Conservation (phyloP, 2,797 vertebrate species). For the Propithecus perrieri region DNA sequence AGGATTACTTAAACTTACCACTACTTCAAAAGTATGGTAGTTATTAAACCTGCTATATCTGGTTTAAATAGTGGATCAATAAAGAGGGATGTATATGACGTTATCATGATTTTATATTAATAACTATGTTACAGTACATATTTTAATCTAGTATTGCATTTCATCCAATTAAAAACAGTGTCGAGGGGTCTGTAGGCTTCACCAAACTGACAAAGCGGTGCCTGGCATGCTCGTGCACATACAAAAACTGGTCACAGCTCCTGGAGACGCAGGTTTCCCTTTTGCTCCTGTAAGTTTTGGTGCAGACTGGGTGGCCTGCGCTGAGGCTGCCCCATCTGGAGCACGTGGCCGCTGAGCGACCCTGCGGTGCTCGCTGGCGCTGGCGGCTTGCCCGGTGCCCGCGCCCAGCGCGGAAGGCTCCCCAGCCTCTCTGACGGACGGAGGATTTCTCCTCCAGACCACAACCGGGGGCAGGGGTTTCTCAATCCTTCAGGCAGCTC, state of each 20-base stretch:
- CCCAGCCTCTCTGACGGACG: neutral
- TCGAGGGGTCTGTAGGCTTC: neutral
- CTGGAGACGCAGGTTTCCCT: neutral
- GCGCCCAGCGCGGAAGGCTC: neutral
- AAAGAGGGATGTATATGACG: neutral
- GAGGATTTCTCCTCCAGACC: neutral
- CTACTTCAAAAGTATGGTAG: neutral
- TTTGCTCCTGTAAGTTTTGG: neutral
- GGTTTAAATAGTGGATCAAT: neutral
- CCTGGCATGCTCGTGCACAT: fast-evolving
- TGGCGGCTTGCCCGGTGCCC: neutral
- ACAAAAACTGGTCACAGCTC: neutral
- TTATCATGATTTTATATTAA: neutral
- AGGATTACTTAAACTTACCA: neutral
- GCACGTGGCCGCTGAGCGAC: no score
- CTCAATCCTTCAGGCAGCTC: neutral
- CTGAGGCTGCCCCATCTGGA: neutral
- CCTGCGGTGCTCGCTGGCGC: fast-evolving
- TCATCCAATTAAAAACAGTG: neutral
- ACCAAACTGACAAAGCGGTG: neutral
- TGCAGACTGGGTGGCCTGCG: fast-evolving
- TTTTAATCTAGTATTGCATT: neutral
- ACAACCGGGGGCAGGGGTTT: neutral
- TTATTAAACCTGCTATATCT: neutral
- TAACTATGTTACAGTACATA: neutral